Conservation (phyloP, 2,113 vertebrate genomes). For the Barbus barbus region DNA sequence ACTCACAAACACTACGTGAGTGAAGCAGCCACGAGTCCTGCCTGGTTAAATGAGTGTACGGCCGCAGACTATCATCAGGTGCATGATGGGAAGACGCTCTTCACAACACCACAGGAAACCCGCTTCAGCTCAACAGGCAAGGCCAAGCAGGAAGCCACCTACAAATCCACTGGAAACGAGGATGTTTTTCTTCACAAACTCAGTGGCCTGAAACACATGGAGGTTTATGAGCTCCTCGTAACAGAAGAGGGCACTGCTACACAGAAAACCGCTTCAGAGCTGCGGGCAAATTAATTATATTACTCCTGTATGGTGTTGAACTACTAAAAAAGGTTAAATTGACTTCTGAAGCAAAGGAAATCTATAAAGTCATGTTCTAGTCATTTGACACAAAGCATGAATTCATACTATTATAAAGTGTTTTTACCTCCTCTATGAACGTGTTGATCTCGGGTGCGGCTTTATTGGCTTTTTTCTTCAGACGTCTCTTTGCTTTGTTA, state of each 20-base stretch:
- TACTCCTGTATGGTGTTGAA: too few relatives aligned
- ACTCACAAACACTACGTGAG: not conserved
- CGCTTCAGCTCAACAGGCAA: constrained; percentile 80
- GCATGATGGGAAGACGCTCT: not conserved
- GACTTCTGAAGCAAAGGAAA: not conserved
- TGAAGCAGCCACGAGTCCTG: too few relatives aligned
- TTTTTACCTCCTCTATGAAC: constrained; percentile 87
- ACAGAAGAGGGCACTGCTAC: too few relatives aligned
- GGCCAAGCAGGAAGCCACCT: constrained; percentile 92
- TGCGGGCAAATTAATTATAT: too few relatives aligned
- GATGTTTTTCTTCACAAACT: constrained; percentile 94
- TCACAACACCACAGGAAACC: not conserved
- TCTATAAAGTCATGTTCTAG: not conserved
- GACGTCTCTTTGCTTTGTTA: constrained; percentile 92
- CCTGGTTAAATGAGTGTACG: too few relatives aligned
- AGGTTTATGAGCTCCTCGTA: not conserved
- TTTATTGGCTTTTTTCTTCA: constrained; percentile 89
- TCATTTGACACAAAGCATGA: not conserved
- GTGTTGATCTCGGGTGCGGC: constrained; percentile 90
- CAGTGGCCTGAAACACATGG: constrained; percentile 80
- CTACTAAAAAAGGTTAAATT: not conserved
- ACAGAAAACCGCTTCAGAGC: not conserved
- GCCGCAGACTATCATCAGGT: not conserved
- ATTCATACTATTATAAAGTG: not conserved
- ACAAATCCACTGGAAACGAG: constrained; percentile 92